A percentile compares a stretch with the other conserved stretches of the same genome.
Evolutionary conservation across 2,888 invertebrate genomes (phyloP).

Genomic region (Deroplatys truncata): DNA sequence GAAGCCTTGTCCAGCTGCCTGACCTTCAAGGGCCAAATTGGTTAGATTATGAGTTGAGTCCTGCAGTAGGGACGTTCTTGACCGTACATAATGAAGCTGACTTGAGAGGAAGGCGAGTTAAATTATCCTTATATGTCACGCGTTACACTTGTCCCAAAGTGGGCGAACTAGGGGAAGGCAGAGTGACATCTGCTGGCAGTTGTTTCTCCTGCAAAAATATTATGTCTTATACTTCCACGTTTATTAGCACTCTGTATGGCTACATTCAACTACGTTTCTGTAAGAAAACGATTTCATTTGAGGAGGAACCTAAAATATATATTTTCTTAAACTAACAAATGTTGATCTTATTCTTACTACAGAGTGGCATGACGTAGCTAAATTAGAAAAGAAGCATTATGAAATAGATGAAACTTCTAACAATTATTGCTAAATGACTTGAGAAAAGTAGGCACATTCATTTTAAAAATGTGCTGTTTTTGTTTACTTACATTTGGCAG

Average conservation of each 20-base stretch:
- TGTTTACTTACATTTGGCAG: too few species aligned
- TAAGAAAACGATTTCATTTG: too few species aligned
- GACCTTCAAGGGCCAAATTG: not conserved
- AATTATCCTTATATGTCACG: not conserved
- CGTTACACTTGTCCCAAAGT: not conserved
- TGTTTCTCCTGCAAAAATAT: not conserved
- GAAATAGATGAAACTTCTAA: too few species aligned
- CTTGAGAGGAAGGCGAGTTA: not conserved
- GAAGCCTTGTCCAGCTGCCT: not conserved
- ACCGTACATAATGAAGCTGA: not conserved
- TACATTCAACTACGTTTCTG: too few species aligned
- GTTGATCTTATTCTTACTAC: too few species aligned
- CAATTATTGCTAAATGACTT: too few species aligned
- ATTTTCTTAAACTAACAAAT: too few species aligned
- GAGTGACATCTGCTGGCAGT: not conserved
- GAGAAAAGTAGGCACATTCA: too few species aligned
- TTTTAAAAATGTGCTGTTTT: too few species aligned
- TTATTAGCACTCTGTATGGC: too few species aligned
- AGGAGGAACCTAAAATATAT: fast-evolving
- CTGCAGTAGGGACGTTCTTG: not conserved
- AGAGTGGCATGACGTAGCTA: too few species aligned
- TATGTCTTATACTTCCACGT: not conserved
- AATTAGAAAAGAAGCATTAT: too few species aligned
- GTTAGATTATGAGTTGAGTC: not conserved
- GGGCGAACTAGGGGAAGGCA: not conserved